Evolutionary conservation across 2,797 vertebrate genomes (phyloP), one percentile per base, ranked within the genome.

Genomic region (Loriculus beryllinus): DNA sequence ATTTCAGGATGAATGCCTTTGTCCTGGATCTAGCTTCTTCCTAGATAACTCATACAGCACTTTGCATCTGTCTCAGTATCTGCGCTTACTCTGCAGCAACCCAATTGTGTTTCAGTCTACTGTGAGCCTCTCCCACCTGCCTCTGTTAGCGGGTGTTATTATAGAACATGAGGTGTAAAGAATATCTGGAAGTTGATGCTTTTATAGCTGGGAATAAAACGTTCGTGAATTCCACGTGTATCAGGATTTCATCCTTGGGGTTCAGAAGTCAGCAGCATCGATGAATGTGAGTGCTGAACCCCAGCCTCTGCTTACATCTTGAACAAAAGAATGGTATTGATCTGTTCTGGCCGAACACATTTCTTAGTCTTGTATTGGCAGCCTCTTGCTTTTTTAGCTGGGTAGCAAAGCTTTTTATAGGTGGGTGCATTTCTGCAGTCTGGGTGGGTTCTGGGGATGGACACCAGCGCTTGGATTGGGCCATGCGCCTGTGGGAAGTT

Each of bases 211-310:
- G 29, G 23, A 80, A 10, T n/a, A 42, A 51, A 74, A 21, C 20
- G 79, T 12, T 75, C 5, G 1, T 62, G 37, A 16, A 43, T 81
- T 43, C 14, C 15, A 8, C 4, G 0, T 7, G 8, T 21, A 22
- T 31, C 65, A 21, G 42, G 43, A 49, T 81, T 68, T 69, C 15
- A 56, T 54, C 33, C 25, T 35, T 39, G 76, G 23, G 54, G 49
- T 54, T 64, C 35, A 15, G 29, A 59, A 43, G n/a, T 59, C n/a
- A 52, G 68, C 67, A 77, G n/a, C n/a, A 23, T 9, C 0, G 1
- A 49, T 80, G 37, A 49, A 59, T 64, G 64, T 49, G 29, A 80
- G 57, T 37, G 67, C 25, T 14, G 25, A 78, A 47, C 60, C 51
- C 22, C 37, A 8, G 26, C 31, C 69, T 31, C 47, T 72, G 33